Conservation (phyloP, 2,888 invertebrate genomes). For the Cataglyphis rosenhaueri region DNA sequence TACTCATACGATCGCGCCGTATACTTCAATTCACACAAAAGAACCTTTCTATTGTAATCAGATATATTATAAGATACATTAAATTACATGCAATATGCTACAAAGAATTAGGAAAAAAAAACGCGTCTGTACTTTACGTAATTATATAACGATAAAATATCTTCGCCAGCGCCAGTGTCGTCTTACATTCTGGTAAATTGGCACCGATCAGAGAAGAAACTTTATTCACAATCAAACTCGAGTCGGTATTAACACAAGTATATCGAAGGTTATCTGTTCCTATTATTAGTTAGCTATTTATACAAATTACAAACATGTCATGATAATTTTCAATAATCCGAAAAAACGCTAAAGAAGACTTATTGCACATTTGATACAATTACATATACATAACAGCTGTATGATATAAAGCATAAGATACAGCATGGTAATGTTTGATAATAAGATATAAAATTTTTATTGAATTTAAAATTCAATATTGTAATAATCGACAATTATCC, state of each 20-base stretch:
- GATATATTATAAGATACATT: slow-evolving; percentile 44
- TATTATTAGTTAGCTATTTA: slow-evolving; percentile 43
- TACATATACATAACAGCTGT: slow-evolving; percentile 24
- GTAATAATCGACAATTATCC: slow-evolving; percentile 16
- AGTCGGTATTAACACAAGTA: slow-evolving; percentile 10
- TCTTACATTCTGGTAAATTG: slow-evolving; percentile 60
- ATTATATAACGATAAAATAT: slow-evolving; percentile 42
- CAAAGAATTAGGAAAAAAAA: slow-evolving; percentile 24
- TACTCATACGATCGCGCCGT: slow-evolving; percentile 30
- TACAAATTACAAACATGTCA: slow-evolving; percentile 46
- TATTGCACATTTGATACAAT: slow-evolving; percentile 50
- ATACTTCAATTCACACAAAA: slow-evolving; percentile 22
- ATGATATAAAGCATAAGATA: slow-evolving; percentile 37
- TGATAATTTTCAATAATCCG: slow-evolving; percentile 43
- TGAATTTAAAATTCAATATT: slow-evolving; percentile 25
- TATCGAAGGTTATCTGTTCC: slow-evolving; percentile 35
- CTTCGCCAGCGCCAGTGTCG: slow-evolving; percentile 39
- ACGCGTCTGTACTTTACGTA: slow-evolving; percentile 33
- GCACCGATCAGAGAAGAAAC: slow-evolving; percentile 65
- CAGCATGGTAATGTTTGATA: slow-evolving; percentile 19
- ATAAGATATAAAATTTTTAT: slow-evolving; percentile 34
- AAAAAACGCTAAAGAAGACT: slow-evolving; percentile 39
- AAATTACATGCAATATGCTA: slow-evolving; percentile 54
- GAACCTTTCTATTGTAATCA: slow-evolving; percentile 36
- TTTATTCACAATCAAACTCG: slow-evolving; percentile 45